Percentiles rank a stretch among this genome's conserved stretches.
phyloP scores from a whole-genome alignment of 1,140 invertebrate genomes.

The Orius laevigatus region DNA sequence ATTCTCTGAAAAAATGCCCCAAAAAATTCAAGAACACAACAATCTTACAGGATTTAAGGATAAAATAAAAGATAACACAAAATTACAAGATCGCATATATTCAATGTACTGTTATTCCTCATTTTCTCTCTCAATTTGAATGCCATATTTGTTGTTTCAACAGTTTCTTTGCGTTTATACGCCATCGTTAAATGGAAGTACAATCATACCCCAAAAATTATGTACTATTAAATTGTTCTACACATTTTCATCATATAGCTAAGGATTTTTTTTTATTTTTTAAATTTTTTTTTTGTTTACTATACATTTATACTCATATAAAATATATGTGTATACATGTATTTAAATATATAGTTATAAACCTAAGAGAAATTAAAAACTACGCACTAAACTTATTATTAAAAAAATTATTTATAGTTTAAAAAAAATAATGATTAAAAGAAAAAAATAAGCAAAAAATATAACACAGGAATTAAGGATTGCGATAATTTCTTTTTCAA shows the following conservation, averaged over 20 bases:
- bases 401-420: slow-evolving; percentile 4
- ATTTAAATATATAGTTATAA: slow-evolving; percentile 8
- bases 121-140: slow-evolving; percentile 4
- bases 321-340: not conserved
- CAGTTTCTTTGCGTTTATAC: too few relatives aligned
- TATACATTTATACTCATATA: not conserved
- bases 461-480: too few relatives aligned
- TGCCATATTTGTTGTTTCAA: too few relatives aligned
- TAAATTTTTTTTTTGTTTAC: slow-evolving; percentile 8
- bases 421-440: not conserved
- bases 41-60: too few relatives aligned
- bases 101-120: slow-evolving; percentile 10
- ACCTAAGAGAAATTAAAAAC: slow-evolving; percentile 15
- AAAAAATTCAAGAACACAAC: too few relatives aligned
- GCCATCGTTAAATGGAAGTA: slow-evolving; percentile 15
- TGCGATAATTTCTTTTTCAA: too few relatives aligned
- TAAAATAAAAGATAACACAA: not conserved
- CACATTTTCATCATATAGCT: slow-evolving; percentile 14
- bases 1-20: too few relatives aligned
- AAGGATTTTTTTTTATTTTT: slow-evolving; percentile 15
- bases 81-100: slow-evolving; percentile 15
- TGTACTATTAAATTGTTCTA: slow-evolving; percentile 16
- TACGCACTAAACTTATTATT: slow-evolving; percentile 16
- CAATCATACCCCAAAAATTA: slow-evolving; percentile 14
- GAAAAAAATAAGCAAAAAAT: not conserved